Evolutionary conservation across 1,140 invertebrate species (phyloP), one percentile per base, ranked within the genome.

Genomic region (Calycopis cecrops): DNA sequence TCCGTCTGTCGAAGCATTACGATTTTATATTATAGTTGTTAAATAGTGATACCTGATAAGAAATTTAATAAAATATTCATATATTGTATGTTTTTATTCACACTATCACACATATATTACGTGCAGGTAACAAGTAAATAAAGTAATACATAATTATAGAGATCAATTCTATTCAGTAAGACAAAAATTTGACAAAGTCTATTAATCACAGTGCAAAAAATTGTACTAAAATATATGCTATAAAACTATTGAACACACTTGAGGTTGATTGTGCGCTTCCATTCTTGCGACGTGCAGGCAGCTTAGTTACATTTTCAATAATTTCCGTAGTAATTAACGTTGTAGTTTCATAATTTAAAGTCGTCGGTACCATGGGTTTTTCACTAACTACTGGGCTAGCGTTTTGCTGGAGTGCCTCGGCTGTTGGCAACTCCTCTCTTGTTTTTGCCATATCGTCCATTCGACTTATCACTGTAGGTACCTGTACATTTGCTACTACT

Each of bases 391-490:
- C 35, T 33, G 34, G 12, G 51, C 58, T 76, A 2, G 58, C 65
- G 55, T 71, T 73, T 65, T 83, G 70, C 62, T 82, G 79, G 6
- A 81, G 50, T 12, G 79, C 79, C 59, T 79, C 76, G 14, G 79
- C 77, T 12, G 82, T 75, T 11, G 79, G 82, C 50, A 77, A 52
- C 34, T 68, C 50, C 42, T 72, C 70, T 59, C 65, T 78, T 9
- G 76, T 56, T 61, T 76, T 59, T 35, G 51, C 57, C 21, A 38
- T 48, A 57, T 12, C n/a, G 52, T 48, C 16, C 59, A 60, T 50
- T 63, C 59, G 18, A 16, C 56, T 60, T 1, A 0, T 18, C 17
- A n/a, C 21, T 28, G 21, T 28, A 28, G 21, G 21, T 28, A 28
- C 6, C 21, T 28, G 21, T 28, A 28, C 6, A 28, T 28, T 63